Conservation (phyloP, 1,140 invertebrate genomes). For the Drosophila mayri region DNA sequence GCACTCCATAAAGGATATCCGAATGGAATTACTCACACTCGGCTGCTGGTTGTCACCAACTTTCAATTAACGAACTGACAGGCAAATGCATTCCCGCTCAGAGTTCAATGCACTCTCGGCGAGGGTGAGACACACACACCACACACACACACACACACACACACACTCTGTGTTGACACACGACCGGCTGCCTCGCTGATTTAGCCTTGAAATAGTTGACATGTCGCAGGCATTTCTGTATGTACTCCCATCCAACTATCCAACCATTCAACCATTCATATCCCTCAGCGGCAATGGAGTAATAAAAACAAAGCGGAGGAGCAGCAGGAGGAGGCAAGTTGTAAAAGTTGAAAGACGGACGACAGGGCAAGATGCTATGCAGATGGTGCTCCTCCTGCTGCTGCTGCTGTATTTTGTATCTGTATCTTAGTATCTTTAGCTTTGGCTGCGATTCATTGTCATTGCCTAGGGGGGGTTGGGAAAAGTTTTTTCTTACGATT, state of each 20-base stretch:
- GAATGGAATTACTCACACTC: conserved; percentile 43
- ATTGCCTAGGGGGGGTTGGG: conserved; percentile 5
- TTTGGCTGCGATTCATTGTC: conserved; percentile 20
- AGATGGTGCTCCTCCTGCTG: conserved; percentile 20
- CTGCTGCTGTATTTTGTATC: background rate
- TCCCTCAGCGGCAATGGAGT: conserved; percentile 34
- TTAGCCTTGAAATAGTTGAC: conserved; percentile 63
- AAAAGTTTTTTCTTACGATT: conserved; percentile 30
- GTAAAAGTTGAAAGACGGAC: conserved; percentile 36
- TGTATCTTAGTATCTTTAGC: conserved; percentile 1
- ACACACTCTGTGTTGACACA: conserved; percentile 38
- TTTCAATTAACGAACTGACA: conserved; percentile 58
- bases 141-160: conserved; percentile 4
- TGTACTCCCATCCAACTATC: conserved; percentile 20
- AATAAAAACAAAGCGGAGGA: conserved; percentile 24
- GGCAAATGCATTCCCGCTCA: conserved; percentile 49
- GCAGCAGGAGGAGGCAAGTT: conserved; percentile 5
- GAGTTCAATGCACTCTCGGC: conserved; percentile 34
- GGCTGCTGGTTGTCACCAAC: conserved; percentile 49
- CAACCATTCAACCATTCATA: conserved; percentile 37
- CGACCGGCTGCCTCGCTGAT: conserved; percentile 54
- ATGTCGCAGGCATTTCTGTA: conserved; percentile 45
- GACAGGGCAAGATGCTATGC: conserved; percentile 48
- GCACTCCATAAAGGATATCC: conserved; percentile 32
- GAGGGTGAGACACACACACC: too few relatives aligned